A percentile compares a stretch with the other conserved stretches of the same genome.
Evolutionary conservation across 2,113 vertebrate species (phyloP).

Genomic region (Gallinago paraguaiae): DNA sequence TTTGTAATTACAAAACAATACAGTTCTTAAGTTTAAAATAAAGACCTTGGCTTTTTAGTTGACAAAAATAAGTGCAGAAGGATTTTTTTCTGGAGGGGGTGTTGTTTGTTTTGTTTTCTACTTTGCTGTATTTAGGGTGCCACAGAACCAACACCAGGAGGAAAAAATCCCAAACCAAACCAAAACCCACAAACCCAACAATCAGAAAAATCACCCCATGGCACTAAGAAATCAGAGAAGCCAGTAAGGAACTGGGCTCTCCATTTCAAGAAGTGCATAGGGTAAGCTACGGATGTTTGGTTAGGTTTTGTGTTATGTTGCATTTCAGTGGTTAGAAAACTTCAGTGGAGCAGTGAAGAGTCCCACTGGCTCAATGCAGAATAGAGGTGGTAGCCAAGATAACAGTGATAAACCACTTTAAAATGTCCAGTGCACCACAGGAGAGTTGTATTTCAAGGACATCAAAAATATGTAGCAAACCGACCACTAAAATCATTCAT

Average conservation of each 20-base stretch:
- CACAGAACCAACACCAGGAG: not conserved
- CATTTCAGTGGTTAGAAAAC: conserved; percentile 4
- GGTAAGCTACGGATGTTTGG: not conserved
- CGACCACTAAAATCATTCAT: not conserved
- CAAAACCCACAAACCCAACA: not conserved
- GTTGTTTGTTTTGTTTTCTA: not conserved
- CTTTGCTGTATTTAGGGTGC: not conserved
- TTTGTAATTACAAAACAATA: not conserved
- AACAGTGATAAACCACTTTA: conserved; percentile 16
- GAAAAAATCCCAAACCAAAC: not conserved
- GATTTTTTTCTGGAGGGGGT: not conserved
- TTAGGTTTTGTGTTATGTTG: not conserved
- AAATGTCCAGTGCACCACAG: not conserved
- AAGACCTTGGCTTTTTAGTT: not conserved
- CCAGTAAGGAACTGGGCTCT: not conserved
- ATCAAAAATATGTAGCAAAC: not conserved
- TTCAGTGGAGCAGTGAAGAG: not conserved
- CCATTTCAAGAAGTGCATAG: not conserved
- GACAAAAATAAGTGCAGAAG: not conserved
- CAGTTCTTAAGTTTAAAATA: not conserved
- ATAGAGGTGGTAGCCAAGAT: not conserved
- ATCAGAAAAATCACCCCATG: not conserved
- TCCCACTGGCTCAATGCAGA: not conserved
- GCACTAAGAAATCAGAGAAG: not conserved
- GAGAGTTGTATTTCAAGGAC: not conserved